These are phyloP conservation scores for Tachina fera DNA, from an alignment of 2,888 invertebrate species.

Conservation along the genomic window DNA sequence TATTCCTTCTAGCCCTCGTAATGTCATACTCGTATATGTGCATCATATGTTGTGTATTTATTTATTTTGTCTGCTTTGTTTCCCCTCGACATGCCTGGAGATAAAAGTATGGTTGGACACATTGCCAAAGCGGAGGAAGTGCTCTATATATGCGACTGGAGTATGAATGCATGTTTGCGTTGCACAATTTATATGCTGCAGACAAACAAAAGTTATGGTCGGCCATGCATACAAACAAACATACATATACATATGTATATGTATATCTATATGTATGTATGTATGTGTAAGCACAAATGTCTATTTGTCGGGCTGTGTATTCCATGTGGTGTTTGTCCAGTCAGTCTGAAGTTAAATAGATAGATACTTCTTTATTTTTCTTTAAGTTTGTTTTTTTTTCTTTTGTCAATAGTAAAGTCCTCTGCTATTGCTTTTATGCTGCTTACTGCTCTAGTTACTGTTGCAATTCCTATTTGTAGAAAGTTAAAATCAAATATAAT, in stretches of 20 bases:
- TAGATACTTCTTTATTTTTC: background rate
- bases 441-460: slow-evolving; percentile 9
- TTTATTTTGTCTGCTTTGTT: slow-evolving; percentile 8
- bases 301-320: background rate
- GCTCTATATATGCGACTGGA: background rate
- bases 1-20: slow-evolving; percentile 10
- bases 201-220: slow-evolving; percentile 66
- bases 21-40: background rate
- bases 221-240: background rate
- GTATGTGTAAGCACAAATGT: background rate
- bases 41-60: background rate
- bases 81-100: background rate
- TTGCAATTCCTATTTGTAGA: slow-evolving; percentile 45
- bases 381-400: background rate
- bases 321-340: background rate
- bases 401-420: slow-evolving; percentile 40
- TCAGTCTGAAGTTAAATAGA: slow-evolving; percentile 20
- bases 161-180: slow-evolving; percentile 52
- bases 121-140: slow-evolving; percentile 45
- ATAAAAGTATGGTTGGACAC: slow-evolving; percentile 22
- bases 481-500: slow-evolving; percentile 47
- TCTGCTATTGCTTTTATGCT: slow-evolving; percentile 1
- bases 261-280: too few species aligned
- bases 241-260: too few species aligned
- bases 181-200: slow-evolving; percentile 70